Percentiles rank a stretch among this genome's conserved stretches.
These are phyloP conservation scores for Macropodus opercularis DNA, from an alignment of 2,797 vertebrate species.

Conservation along the genomic window DNA sequence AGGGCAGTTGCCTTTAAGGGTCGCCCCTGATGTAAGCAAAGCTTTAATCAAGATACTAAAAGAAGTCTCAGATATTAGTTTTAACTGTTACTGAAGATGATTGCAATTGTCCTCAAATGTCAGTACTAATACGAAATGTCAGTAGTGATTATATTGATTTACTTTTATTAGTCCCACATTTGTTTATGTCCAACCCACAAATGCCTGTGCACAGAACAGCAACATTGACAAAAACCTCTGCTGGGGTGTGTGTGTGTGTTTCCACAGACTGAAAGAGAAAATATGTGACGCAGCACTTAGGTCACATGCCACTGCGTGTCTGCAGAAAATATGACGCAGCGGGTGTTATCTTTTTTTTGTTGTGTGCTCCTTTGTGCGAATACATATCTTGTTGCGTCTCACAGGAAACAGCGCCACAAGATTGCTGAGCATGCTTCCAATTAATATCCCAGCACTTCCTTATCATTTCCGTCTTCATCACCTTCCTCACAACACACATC, in stretches of 20 bases:
- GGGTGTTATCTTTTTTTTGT: constrained; percentile 43
- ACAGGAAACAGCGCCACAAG: neutral
- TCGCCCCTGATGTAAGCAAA: no score
- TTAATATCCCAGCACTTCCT: constrained; percentile 32
- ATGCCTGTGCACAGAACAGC: constrained; percentile 19
- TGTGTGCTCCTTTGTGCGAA: neutral
- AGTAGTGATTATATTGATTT: neutral
- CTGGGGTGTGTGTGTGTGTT: constrained; percentile 24
- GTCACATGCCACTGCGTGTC: constrained; percentile 35
- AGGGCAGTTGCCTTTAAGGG: no score
- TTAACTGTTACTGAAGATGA: no score
- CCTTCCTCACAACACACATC: constrained; percentile 47
- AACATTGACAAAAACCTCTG: constrained; percentile 17
- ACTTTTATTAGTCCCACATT: neutral
- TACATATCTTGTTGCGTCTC: neutral
- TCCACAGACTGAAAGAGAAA: constrained; percentile 28
- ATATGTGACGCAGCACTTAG: constrained; percentile 45
- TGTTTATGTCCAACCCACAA: constrained; percentile 3
- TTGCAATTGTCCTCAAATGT: neutral
- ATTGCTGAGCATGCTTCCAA: neutral
- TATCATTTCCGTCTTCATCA: no score
- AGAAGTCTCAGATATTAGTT: no score
- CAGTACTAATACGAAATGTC: neutral
- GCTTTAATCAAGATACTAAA: no score
- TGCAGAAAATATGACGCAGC: constrained; percentile 53